A percentile compares a stretch with the other conserved stretches of the same genome.
These are phyloP conservation scores for Vombatus ursinus DNA, from an alignment of 2,113 vertebrate genomes.

Conservation along the genomic window DNA sequence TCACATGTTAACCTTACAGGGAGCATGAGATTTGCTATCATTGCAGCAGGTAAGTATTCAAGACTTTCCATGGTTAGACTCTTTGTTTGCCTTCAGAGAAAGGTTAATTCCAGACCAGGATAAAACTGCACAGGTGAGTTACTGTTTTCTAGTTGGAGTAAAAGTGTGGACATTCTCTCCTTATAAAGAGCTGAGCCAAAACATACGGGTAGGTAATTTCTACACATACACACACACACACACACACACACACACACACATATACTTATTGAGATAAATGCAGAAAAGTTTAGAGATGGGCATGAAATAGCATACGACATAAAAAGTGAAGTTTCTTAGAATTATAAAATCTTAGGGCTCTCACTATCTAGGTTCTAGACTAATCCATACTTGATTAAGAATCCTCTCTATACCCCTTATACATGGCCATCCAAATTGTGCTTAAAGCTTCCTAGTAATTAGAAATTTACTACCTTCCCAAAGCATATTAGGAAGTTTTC, in stretches of 20 bases:
- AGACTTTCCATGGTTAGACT: neutral
- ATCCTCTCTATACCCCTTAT: neutral
- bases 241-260: too few species aligned
- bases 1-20: neutral
- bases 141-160: neutral
- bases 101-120: neutral
- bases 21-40: neutral
- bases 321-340: neutral
- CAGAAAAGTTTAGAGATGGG: neutral
- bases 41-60: neutral
- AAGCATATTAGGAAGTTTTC: neutral
- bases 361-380: neutral
- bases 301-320: neutral
- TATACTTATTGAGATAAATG: neutral
- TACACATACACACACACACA: neutral
- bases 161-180: neutral
- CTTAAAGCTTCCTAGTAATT: neutral
- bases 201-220: neutral
- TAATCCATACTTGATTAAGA: neutral
- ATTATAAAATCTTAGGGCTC: neutral
- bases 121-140: neutral
- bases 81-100: neutral
- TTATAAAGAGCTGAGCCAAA: neutral
- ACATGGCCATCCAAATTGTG: neutral
- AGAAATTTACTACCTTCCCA: neutral